These are phyloP conservation scores for Stegostoma tigrinum DNA, from an alignment of 2,113 vertebrate species.

Conservation along the genomic window DNA sequence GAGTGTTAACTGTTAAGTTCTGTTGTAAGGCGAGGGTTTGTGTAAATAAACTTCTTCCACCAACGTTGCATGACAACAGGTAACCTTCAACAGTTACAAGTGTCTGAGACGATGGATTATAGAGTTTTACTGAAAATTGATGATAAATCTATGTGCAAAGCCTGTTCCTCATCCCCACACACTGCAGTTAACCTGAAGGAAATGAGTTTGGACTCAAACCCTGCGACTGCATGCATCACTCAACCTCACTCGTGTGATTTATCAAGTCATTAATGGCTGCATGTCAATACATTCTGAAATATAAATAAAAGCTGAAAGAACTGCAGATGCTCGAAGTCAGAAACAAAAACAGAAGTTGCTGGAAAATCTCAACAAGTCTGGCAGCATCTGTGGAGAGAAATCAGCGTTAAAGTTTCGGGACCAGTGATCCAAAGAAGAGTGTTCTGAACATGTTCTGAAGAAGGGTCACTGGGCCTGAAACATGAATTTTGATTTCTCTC, in stretches of 20 bases:
- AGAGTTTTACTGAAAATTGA: conserved; percentile 61
- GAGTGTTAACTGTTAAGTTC: not conserved
- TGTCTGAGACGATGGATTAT: conserved; percentile 54
- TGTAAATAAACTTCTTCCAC: not conserved
- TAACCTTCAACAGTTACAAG: conserved; percentile 24
- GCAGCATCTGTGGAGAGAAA: too few relatives aligned
- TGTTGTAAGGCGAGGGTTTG: not conserved
- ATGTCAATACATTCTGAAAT: not conserved
- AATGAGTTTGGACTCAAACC: not conserved
- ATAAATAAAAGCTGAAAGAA: too few relatives aligned
- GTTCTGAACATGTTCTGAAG: too few relatives aligned
- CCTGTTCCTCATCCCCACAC: not conserved
- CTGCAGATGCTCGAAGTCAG: too few relatives aligned
- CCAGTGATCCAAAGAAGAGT: too few relatives aligned
- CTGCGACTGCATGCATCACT: not conserved
- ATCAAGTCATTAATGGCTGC: not conserved
- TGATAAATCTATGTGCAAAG: conserved; percentile 63
- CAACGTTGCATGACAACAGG: not conserved
- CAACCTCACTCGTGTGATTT: not conserved
- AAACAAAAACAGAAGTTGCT: too few relatives aligned
- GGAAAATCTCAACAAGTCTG: too few relatives aligned
- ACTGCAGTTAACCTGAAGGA: not conserved
- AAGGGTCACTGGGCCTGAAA: too few relatives aligned
- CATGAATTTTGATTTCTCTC: too few relatives aligned
- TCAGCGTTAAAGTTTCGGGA: too few relatives aligned